Percentiles rank a stretch among this genome's conserved stretches.
Conservation (phyloP, 2,113 vertebrate genomes). For the Hydrolagus affinis region DNA sequence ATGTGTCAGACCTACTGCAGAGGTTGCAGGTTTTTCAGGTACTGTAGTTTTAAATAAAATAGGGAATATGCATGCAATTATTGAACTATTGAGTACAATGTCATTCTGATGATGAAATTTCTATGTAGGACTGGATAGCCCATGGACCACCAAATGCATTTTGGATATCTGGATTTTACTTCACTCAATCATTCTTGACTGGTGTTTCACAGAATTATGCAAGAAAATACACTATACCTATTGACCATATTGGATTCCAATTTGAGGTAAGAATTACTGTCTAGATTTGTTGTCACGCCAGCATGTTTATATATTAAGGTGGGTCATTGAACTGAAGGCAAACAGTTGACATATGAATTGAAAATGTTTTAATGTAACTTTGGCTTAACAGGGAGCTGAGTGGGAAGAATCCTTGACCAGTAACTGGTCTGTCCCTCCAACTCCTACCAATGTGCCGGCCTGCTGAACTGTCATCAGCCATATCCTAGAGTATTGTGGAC, state of each 20-base stretch:
- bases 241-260: conserved; percentile 81
- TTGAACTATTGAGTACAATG: neutral
- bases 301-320: neutral
- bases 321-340: no score
- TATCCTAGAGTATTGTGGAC: no score
- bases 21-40: conserved; percentile 79
- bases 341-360: no score
- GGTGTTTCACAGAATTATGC: conserved; percentile 86
- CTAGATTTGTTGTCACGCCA: neutral
- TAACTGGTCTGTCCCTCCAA: no score
- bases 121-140: conserved; percentile 71
- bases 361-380: no score
- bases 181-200: conserved; percentile 86
- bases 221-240: conserved; percentile 79
- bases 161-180: conserved; percentile 92
- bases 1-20: conserved; percentile 68
- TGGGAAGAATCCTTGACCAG: no score
- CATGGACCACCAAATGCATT: conserved; percentile 69
- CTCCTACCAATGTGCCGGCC: no score
- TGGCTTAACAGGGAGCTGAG: no score
- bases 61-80: neutral
- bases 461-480: no score
- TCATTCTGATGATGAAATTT: conserved; percentile 35
- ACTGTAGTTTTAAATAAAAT: conserved; percentile 31
- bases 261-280: conserved; percentile 65